Evolutionary conservation across 1,140 invertebrate genomes (phyloP).

Genomic region (Ceratina calcarata): DNA sequence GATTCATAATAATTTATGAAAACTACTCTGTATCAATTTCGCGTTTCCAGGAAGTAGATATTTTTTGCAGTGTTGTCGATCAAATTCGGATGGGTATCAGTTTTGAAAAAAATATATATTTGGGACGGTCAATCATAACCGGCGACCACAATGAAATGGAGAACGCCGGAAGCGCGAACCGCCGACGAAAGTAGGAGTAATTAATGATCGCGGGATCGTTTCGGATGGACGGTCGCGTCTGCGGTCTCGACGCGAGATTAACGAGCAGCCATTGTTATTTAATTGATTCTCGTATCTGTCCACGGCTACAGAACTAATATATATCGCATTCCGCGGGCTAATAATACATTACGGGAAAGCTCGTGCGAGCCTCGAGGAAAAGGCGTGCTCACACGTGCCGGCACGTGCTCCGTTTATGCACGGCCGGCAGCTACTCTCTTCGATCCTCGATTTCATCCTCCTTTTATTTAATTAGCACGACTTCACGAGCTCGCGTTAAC

Average conservation of each 20-base stretch:
- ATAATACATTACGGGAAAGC: conserved; percentile 68
- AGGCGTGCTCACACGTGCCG: conserved; percentile 63
- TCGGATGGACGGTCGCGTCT: conserved; percentile 45
- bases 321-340: conserved; percentile 57
- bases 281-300: conserved; percentile 67
- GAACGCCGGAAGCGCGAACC: conserved; percentile 38
- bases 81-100: neutral
- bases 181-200: conserved; percentile 25
- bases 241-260: conserved; percentile 63
- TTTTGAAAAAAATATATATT: neutral
- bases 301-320: conserved; percentile 49
- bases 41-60: too few relatives aligned
- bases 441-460: conserved; percentile 62
- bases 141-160: neutral
- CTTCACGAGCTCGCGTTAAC: conserved; percentile 56
- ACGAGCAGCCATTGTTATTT: conserved; percentile 70
- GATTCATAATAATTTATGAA: too few relatives aligned
- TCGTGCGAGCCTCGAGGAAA: conserved; percentile 17
- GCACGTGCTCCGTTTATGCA: conserved; percentile 59
- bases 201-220: conserved; percentile 45
- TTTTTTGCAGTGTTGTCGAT: too few relatives aligned
- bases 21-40: too few relatives aligned
- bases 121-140: neutral
- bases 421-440: conserved; percentile 28
- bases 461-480: conserved; percentile 79